Evolutionary conservation across 2,113 vertebrate genomes (phyloP), one percentile per base, ranked within the genome.

Genomic region (Cyanocitta stelleri): DNA sequence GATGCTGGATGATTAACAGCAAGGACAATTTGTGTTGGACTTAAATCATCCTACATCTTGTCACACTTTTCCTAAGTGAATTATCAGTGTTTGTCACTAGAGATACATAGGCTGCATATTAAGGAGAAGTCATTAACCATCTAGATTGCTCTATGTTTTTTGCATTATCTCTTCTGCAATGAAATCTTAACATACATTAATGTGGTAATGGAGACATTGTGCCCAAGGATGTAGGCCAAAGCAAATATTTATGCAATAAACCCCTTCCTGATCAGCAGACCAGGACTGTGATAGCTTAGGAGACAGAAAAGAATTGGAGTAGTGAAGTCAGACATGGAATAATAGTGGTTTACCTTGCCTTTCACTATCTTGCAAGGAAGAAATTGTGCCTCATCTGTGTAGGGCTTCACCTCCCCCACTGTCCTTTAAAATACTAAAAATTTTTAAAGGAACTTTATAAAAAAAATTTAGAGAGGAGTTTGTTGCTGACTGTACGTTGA

Each of bases 361-460:
- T 63, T 55, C 59, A n/a, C 35, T 7, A 29, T 69, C 78, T 59
- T 66, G 19, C 19, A 54, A 77, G 52, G 56, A 90, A 83, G 35
- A 61, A 75, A 15, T 37, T 3, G 2, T 64, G 21, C 9, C 39
- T 61, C 30, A 43, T 58, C 69, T 66, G 20, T 74, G 32, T 14
- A 56, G 7, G 9, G 3, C 30, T 44, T 3, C 3, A 8, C 3
- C 15, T 32, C 7, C 5, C 4, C 9, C 4, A 49, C 6, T 4
- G 2, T 4, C 13, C 24, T 15, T 13, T 56, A 69, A 62, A 77
- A 41, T 72, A 49, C 2, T 14, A 51, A 52, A 72, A 37, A 14
- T 26, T 44, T 85, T 85, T 49, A 59, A 55, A 72, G 35, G 2
- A 82, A 67, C 2, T 54, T 85, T 16, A 10, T 39, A 11, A 71